Percentiles rank a stretch among this genome's conserved stretches.
phyloP scores from a whole-genome alignment of 2,888 invertebrate genomes.

The Subacronicta megacephala region DNA sequence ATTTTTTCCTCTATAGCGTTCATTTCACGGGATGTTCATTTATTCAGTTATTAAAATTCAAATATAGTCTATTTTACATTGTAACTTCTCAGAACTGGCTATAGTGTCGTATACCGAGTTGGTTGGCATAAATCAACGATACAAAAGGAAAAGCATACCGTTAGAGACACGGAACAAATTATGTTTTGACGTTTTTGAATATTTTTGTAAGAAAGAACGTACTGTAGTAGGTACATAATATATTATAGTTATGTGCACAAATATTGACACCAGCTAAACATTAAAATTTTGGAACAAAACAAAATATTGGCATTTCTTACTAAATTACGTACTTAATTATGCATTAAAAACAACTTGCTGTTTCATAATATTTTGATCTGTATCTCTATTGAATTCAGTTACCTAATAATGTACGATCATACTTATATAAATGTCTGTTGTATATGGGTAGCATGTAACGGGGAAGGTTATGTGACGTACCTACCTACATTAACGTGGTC shows the following conservation, averaged over 20 bases:
- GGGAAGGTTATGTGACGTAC: constrained; percentile 60
- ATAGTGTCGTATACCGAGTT: constrained; percentile 15
- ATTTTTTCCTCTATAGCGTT: constrained; percentile 64
- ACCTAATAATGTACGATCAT: too few relatives aligned
- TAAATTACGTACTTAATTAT: too few relatives aligned
- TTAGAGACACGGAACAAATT: constrained; percentile 1
- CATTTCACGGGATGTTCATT: constrained; percentile 49
- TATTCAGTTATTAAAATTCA: constrained; percentile 52
- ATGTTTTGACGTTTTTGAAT: constrained; percentile 15
- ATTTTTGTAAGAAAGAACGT: not conserved
- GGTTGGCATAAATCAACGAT: constrained; percentile 33
- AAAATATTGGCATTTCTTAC: too few relatives aligned
- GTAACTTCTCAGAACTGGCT: constrained; percentile 36
- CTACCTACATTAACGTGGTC: constrained; percentile 62
- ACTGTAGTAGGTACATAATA: not conserved
- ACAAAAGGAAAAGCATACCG: constrained; percentile 39
- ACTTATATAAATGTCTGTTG: too few relatives aligned
- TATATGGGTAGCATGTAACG: constrained; percentile 48
- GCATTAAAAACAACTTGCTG: too few relatives aligned
- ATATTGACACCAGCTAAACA: too few relatives aligned
- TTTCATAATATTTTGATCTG: too few relatives aligned
- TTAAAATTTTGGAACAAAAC: too few relatives aligned
- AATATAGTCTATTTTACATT: constrained; percentile 43
- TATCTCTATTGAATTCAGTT: too few relatives aligned
- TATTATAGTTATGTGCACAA: too few relatives aligned